phyloP scores from a whole-genome alignment of 1,140 invertebrate species.

The Anastrepha ludens region DNA sequence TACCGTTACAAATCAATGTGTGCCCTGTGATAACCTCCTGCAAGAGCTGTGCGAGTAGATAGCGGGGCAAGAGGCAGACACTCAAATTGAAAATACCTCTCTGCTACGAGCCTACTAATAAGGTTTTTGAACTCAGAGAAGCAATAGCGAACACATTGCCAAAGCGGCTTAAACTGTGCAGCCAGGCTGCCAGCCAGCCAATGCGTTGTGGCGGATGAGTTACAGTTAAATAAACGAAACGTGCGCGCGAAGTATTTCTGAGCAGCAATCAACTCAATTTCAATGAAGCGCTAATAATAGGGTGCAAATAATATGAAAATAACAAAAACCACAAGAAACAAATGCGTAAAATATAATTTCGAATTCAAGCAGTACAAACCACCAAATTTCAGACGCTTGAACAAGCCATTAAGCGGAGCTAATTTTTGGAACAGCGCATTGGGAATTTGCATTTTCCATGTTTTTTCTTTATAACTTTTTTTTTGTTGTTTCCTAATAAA shows the following conservation, averaged over 20 bases:
- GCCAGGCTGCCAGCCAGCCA: too few relatives aligned
- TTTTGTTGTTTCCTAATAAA: neutral
- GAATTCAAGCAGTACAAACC: neutral
- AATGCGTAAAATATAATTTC: too few relatives aligned
- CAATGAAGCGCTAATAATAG: too few relatives aligned
- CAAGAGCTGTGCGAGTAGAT: too few relatives aligned
- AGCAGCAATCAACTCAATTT: too few relatives aligned
- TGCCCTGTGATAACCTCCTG: neutral
- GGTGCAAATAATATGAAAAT: too few relatives aligned
- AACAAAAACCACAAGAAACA: too few relatives aligned
- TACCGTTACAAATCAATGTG: constrained; percentile 26
- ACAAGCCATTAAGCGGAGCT: neutral
- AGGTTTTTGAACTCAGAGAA: constrained; percentile 46
- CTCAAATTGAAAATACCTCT: constrained; percentile 37
- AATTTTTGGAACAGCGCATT: neutral
- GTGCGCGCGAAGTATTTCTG: too few relatives aligned
- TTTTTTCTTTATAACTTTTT: neutral
- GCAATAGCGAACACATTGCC: neutral
- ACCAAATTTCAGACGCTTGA: neutral
- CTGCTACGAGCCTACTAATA: constrained; percentile 19
- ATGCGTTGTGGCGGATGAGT: neutral
- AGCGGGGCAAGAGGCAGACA: neutral
- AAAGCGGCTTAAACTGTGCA: too few relatives aligned
- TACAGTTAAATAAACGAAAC: neutral
- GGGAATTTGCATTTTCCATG: neutral